These are phyloP conservation scores for Pocillopora meandrina DNA, from an alignment of 92 coral and sea anemone genomes.

Conservation along the genomic window DNA sequence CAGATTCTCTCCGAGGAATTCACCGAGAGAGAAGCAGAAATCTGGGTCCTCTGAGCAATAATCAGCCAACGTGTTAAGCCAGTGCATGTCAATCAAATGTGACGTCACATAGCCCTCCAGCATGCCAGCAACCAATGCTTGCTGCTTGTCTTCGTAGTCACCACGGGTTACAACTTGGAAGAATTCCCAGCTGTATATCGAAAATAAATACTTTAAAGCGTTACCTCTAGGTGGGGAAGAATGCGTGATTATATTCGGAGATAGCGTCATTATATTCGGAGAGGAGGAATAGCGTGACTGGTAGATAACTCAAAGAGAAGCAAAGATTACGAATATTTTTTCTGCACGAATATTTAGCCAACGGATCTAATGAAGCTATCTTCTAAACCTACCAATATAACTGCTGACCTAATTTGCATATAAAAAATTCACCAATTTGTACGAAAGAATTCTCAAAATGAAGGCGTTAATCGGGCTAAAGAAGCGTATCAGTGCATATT, in stretches of 20 bases:
- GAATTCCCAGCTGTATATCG: neutral
- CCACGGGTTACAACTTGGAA: neutral
- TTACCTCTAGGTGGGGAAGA: neutral
- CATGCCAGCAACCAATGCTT: conserved; percentile 81
- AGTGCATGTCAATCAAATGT: conserved; percentile 61
- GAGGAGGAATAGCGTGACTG: neutral
- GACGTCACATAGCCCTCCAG: conserved; percentile 84
- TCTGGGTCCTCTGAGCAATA: conserved; percentile 65
- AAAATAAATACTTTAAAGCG: neutral
- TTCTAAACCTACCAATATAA: no score
- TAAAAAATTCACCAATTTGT: no score
- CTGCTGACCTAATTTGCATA: no score
- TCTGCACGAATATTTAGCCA: no score
- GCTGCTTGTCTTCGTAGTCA: neutral
- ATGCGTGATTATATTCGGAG: neutral
- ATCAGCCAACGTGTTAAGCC: conserved; percentile 53
- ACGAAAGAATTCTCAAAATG: no score
- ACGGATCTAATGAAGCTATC: no score
- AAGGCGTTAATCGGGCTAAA: no score
- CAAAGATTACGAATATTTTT: no score
- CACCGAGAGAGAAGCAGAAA: conserved; percentile 60
- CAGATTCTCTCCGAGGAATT: conserved; percentile 58
- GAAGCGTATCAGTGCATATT: no score
- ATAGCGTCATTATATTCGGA: neutral
- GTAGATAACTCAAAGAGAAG: no score